A percentile compares a stretch with the other conserved stretches of the same genome.
These are phyloP conservation scores for Apodemia mormo DNA, from an alignment of 2,888 invertebrate genomes.

Conservation along the genomic window DNA sequence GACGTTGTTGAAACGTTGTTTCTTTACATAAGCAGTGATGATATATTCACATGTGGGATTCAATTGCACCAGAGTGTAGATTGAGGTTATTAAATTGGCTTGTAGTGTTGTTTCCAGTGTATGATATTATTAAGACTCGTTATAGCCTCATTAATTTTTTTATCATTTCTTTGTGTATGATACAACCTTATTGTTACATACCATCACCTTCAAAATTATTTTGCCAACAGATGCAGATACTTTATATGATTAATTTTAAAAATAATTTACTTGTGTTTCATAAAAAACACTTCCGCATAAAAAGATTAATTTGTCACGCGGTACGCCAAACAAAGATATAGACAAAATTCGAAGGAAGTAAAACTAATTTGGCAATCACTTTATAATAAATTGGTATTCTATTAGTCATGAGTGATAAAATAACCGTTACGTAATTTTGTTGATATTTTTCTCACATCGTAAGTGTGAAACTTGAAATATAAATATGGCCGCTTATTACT, in stretches of 20 bases:
- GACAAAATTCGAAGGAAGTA: conserved; percentile 7
- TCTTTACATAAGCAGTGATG: too few relatives aligned
- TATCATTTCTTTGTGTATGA: too few relatives aligned
- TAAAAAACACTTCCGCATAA: conserved; percentile 4
- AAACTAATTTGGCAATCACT: conserved; percentile 12
- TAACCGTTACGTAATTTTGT: conserved; percentile 13
- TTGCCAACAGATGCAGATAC: background rate
- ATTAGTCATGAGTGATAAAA: conserved; percentile 10
- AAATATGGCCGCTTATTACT: too few relatives aligned
- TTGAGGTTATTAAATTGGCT: too few relatives aligned
- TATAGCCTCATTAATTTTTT: too few relatives aligned
- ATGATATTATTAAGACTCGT: too few relatives aligned
- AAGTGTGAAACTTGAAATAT: background rate
- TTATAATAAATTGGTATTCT: background rate
- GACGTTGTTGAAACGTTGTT: too few relatives aligned
- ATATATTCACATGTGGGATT: too few relatives aligned
- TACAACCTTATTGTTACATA: too few relatives aligned
- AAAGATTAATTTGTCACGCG: background rate
- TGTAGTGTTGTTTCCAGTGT: too few relatives aligned
- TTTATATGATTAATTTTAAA: background rate
- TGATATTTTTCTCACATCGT: background rate
- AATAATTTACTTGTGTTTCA: background rate
- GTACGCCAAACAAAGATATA: background rate
- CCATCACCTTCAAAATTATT: background rate
- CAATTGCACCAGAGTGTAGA: too few relatives aligned